These are phyloP conservation scores for Gallinago nigripennis DNA, from an alignment of 2,797 vertebrate species.

Conservation along the genomic window DNA sequence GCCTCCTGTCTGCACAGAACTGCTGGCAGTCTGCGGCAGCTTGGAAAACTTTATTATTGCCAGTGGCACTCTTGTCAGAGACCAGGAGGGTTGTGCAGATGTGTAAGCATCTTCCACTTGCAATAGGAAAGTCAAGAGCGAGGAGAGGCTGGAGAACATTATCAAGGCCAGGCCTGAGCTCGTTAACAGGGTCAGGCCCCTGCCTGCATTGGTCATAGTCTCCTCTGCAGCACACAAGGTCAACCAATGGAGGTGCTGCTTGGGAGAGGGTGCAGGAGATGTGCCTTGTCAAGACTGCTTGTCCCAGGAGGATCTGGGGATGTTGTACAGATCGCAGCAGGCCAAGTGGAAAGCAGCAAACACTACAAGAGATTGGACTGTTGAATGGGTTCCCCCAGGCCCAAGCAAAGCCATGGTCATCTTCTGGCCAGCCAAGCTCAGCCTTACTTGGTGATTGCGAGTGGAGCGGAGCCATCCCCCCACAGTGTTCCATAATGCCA, in stretches of 20 bases:
- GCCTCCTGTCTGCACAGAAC: background rate
- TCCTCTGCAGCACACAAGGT: background rate
- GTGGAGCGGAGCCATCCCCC: background rate
- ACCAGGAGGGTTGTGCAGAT: background rate
- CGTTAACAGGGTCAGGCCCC: background rate
- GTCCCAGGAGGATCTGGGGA: rapidly evolving
- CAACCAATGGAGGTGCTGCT: rapidly evolving
- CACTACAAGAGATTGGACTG: background rate
- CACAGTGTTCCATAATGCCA: background rate
- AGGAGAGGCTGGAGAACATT: background rate
- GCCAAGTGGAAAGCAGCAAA: background rate
- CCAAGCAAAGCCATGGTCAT: background rate
- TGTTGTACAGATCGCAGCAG: background rate
- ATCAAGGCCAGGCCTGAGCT: background rate
- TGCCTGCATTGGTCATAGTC: background rate
- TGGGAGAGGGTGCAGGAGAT: background rate
- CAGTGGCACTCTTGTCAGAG: background rate
- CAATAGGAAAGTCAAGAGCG: background rate
- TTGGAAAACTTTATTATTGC: background rate
- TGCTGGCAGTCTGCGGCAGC: background rate
- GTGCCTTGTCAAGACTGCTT: background rate
- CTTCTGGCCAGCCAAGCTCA: background rate
- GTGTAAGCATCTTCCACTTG: background rate
- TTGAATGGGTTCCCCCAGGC: background rate
- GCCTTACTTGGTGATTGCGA: rapidly evolving